These are phyloP conservation scores for Otus sunia DNA, from an alignment of 2,113 vertebrate species.

Conservation along the genomic window DNA sequence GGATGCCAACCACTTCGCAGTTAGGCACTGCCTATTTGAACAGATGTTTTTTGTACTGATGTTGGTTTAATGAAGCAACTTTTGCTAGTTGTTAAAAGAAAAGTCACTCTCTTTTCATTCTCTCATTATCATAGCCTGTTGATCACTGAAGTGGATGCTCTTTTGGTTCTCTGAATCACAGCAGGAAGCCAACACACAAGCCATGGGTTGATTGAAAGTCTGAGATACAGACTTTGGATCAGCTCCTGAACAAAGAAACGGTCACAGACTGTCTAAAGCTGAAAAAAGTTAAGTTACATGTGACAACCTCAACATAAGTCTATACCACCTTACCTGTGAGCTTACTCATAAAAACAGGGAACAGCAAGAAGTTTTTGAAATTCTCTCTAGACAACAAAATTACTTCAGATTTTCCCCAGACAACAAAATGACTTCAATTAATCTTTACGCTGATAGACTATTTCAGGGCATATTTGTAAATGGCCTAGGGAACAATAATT, in stretches of 20 bases:
- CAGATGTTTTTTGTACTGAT: background rate
- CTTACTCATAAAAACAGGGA: background rate
- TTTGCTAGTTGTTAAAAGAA: background rate
- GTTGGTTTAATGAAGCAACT: constrained; percentile 28
- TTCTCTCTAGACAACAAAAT: constrained; percentile 38
- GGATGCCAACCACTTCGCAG: background rate
- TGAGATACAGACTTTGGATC: background rate
- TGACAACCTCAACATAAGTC: background rate
- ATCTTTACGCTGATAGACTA: constrained; percentile 55
- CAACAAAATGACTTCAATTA: constrained; percentile 62
- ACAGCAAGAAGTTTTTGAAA: constrained; percentile 6
- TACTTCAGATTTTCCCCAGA: constrained; percentile 21
- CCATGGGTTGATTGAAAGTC: background rate
- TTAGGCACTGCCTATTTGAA: background rate
- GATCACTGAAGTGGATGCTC: background rate
- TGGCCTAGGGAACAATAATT: constrained; percentile 64
- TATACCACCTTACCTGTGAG: background rate
- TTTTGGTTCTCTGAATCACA: constrained; percentile 24
- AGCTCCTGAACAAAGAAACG: background rate
- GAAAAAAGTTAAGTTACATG: background rate
- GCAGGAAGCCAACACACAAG: background rate
- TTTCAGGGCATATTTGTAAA: constrained; percentile 45
- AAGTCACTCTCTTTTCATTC: background rate
- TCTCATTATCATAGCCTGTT: background rate
- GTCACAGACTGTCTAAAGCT: background rate